A percentile compares a stretch with the other conserved stretches of the same genome.
These are phyloP conservation scores for Danio aesculapii DNA, from an alignment of 2,797 vertebrate genomes.

Conservation along the genomic window DNA sequence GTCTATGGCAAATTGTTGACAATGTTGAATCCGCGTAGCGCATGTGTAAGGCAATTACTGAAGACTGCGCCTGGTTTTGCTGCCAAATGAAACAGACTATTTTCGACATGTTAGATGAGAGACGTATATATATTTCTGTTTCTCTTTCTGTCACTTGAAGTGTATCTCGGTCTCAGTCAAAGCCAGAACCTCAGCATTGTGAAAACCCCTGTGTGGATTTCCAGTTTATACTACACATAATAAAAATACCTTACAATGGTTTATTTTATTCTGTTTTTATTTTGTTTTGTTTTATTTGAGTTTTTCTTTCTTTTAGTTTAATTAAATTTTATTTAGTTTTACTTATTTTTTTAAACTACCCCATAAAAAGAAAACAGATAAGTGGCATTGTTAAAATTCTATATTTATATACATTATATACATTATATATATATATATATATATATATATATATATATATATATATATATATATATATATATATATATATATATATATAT, in stretches of 20 bases:
- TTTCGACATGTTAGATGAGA: conserved; percentile 6
- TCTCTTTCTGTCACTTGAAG: background rate
- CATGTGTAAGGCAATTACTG: conserved; percentile 27
- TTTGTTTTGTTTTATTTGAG: no score
- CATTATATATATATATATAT: no score
- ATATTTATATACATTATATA: no score
- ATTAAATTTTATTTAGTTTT: no score
- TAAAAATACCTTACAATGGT: background rate
- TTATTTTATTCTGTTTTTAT: no score
- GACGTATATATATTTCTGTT: background rate
- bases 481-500: no score
- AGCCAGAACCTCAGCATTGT: background rate
- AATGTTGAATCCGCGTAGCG: conserved; percentile 8
- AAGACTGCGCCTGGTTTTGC: background rate
- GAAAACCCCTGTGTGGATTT: background rate
- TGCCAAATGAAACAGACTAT: conserved; percentile 18
- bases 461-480: no score
- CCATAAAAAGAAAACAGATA: background rate
- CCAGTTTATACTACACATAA: background rate
- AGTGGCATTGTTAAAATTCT: background rate
- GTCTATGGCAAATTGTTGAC: conserved; percentile 21
- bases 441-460: no score
- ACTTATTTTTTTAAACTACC: no score
- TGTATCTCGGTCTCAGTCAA: conserved; percentile 1
- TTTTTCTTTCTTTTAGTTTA: no score